Evolutionary conservation across 2,113 vertebrate genomes (phyloP), one percentile per base, ranked within the genome.

Genomic region (Bucco capensis): DNA sequence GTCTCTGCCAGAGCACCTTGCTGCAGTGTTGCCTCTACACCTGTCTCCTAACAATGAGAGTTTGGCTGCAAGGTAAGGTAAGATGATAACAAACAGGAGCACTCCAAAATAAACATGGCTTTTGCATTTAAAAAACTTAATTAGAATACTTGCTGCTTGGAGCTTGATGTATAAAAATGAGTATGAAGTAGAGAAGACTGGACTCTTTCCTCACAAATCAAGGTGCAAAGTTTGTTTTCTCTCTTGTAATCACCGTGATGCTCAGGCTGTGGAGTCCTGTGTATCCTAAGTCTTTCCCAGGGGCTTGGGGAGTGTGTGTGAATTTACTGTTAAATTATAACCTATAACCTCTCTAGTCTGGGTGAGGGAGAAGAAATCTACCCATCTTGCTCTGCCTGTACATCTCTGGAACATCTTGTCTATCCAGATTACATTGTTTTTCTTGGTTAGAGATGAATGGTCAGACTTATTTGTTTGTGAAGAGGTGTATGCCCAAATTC

Each of bases 321-420:
- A 82, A 58, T 72, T 84, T 86, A 14, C 21, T 61, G 0, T 2
- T 60, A 66, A 75, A 6, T 54, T 24, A 5, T 50, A n/a, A 47
- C 5, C 21, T 65, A 18, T 5, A 42, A 40, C 40, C 19, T 6
- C 6, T 42, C 53, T 24, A 57, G 21, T 61, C 33, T 70, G 54
- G 12, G 33, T 83, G 42, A 72, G 3, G 9, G 27, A 89, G 33
- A 33, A 79, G 54, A 92, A 79, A 49, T 58, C 31, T 38, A 14
- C 7, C 5, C 0, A 0, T 40, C 10, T 78, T 0, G 0, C 23
- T 65, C 19, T 71, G 49, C 8, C 46, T 77, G 71, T 83, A 9
- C 3, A 27, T 28, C 15, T 28, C n/a, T 75, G 49, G 30, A 56
- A 44, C 10, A 74, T 61, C n/a, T 57, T 8, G 7, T 56, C 24